Evolutionary conservation across 1,140 invertebrate genomes (phyloP).

Genomic region (Euschistus heros): DNA sequence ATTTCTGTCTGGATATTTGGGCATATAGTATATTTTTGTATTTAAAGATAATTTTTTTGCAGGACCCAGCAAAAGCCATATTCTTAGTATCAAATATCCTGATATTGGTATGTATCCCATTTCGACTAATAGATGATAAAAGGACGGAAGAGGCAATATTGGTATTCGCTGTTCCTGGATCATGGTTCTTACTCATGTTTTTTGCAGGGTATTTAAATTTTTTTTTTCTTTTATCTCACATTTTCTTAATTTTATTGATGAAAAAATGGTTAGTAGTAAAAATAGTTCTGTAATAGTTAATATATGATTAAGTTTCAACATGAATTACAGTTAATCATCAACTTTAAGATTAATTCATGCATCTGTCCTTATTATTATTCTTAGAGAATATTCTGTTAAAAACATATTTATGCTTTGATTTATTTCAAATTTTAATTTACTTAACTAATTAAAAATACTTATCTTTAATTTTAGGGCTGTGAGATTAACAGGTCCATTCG

Average conservation of each 20-base stretch:
- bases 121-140: constrained; percentile 58
- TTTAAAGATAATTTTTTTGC: neutral
- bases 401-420: no score
- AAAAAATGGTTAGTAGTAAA: no score
- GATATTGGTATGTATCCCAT: constrained; percentile 86
- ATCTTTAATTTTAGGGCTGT: constrained; percentile 59
- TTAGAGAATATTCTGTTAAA: no score
- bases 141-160: constrained; percentile 83
- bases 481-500: constrained; percentile 88
- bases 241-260: no score
- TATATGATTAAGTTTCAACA: no score
- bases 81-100: constrained; percentile 87
- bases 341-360: no score
- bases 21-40: neutral
- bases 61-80: constrained; percentile 88
- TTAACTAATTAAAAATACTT: neutral
- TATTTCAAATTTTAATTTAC: neutral
- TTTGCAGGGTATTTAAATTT: constrained; percentile 76
- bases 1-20: no score
- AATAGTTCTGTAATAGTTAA: no score
- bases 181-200: constrained; percentile 96
- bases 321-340: no score
- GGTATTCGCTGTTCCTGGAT: constrained; percentile 82
- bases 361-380: no score
- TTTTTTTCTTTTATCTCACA: no score